A percentile compares a stretch with the other conserved stretches of the same genome.
Evolutionary conservation across 2,797 vertebrate genomes (phyloP).

Genomic region (Acomys russatus): DNA sequence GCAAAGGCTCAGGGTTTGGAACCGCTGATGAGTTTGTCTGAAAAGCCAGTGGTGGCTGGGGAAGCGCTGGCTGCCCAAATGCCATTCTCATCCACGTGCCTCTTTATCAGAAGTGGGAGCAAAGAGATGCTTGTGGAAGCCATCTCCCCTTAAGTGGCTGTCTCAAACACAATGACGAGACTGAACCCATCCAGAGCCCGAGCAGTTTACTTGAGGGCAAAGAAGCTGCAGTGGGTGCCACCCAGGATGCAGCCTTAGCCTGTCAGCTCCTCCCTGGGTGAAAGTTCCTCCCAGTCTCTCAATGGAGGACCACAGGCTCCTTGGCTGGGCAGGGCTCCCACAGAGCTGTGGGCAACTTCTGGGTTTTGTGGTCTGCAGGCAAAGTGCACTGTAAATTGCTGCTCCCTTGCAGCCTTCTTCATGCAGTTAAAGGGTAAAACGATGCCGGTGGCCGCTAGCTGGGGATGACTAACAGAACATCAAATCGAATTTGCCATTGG

Average conservation of each 20-base stretch:
- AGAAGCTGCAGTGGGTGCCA: slow-evolving; percentile 32
- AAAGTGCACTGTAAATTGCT: background rate
- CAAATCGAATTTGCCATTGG: background rate
- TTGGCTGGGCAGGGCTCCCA: slow-evolving; percentile 18
- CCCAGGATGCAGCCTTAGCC: slow-evolving; percentile 37
- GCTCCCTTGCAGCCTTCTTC: slow-evolving; percentile 40
- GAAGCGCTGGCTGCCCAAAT: slow-evolving; percentile 14
- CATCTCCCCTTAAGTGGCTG: slow-evolving; percentile 45
- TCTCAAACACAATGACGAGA: background rate
- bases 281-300: slow-evolving; percentile 4
- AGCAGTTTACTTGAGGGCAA: background rate
- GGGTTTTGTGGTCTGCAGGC: slow-evolving; percentile 58
- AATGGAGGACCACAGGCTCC: background rate
- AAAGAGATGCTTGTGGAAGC: slow-evolving; percentile 11
- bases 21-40: slow-evolving; percentile 44
- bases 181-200: background rate
- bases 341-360: slow-evolving; percentile 36
- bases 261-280: background rate
- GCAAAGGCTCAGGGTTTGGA: slow-evolving; percentile 63
- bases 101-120: slow-evolving; percentile 27
- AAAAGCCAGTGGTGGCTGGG: slow-evolving; percentile 52
- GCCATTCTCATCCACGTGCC: slow-evolving; percentile 36
- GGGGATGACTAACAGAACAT: background rate
- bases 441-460: slow-evolving; percentile 23
- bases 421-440: background rate